Evolutionary conservation across 2,113 vertebrate species (phyloP), one percentile per base, ranked within the genome.

Genomic region (Girardinichthys multiradiatus): DNA sequence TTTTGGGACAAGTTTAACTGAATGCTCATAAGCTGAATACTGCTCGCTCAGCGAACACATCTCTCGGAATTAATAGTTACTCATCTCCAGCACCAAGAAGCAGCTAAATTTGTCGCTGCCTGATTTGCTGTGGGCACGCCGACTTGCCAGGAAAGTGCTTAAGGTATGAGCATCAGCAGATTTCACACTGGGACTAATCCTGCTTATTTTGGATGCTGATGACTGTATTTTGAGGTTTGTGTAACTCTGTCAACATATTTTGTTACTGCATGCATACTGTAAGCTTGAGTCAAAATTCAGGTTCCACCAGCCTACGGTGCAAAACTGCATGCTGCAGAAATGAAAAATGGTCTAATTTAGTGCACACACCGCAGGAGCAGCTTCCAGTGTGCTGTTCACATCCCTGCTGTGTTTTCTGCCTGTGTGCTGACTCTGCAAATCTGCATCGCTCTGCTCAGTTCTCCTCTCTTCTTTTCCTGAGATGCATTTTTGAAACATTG

Each of bases 401-500:
- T 84, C 75, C 79, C 67, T 6, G 48, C 75, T 4, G 64, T 39
- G 61, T 63, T 84, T 81, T 68, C 58, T 65, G 65, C 71, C 58
- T 54, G 74, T 74, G 68, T 74, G 90, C 90, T 90, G 86, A 92
- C 83, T 84, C 70, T n/a, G 78, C 90, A 85, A 35, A 77, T 88
- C 51, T 81, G 48, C 77, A 64, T 79, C 69, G 35, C 51, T 21
- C 21, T 73, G 70, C 69, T 77, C 81, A 68, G 70, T 80, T 85
- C 78, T 35, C 80, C 80, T 72, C 19, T n/a, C 31, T 30, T 48
- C 64, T 65, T 24, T 27, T 66, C 37, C 71, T 77, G 24, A 72
- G 74, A 51, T 76, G 30, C 27, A 68, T 30, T 70, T 63, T 65
- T 73, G 68, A 64, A 72, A 65, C 70, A 67, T 26, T 48, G 7